Evolutionary conservation across 2,113 vertebrate species (phyloP).

Genomic region (Oryzias celebensis): DNA sequence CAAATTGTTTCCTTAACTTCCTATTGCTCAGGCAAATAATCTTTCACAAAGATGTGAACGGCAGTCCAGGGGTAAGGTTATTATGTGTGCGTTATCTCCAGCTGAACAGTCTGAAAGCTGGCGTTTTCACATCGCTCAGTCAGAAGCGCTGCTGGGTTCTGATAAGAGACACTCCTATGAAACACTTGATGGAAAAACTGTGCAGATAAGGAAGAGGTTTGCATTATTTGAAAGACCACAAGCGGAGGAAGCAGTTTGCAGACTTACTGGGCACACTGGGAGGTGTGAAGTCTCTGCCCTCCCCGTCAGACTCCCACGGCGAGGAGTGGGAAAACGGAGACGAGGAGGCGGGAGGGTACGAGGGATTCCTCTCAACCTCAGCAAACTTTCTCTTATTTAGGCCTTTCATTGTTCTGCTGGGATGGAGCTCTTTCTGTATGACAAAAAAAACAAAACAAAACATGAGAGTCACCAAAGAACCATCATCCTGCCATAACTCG

Average conservation of each 20-base stretch:
- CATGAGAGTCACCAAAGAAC: background rate
- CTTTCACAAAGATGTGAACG: slow-evolving; percentile 14
- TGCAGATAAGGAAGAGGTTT: slow-evolving; percentile 50
- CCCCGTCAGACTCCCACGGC: slow-evolving; percentile 83
- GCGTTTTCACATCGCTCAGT: slow-evolving; percentile 49
- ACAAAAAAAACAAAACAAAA: slow-evolving; percentile 14
- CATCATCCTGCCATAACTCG: slow-evolving; percentile 29
- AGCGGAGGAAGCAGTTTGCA: background rate
- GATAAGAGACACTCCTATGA: slow-evolving; percentile 71
- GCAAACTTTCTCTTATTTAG: slow-evolving; percentile 88
- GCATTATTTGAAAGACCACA: slow-evolving; percentile 56
- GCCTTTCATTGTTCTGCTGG: slow-evolving; percentile 80
- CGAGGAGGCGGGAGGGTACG: slow-evolving; percentile 80
- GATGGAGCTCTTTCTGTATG: slow-evolving; percentile 74
- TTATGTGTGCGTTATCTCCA: slow-evolving; percentile 41
- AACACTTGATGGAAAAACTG: slow-evolving; percentile 21
- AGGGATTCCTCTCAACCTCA: slow-evolving; percentile 81
- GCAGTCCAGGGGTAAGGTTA: slow-evolving; percentile 11
- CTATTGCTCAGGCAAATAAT: slow-evolving; percentile 58
- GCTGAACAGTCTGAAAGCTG: slow-evolving; percentile 17
- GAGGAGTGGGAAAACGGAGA: slow-evolving; percentile 78
- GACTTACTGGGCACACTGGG: slow-evolving; percentile 82
- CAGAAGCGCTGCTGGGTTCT: slow-evolving; percentile 46
- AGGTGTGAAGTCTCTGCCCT: slow-evolving; percentile 59
- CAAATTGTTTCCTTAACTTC: slow-evolving; percentile 57